Evolutionary conservation across 2,888 invertebrate species (phyloP).

Genomic region (Geophilus truncorum): DNA sequence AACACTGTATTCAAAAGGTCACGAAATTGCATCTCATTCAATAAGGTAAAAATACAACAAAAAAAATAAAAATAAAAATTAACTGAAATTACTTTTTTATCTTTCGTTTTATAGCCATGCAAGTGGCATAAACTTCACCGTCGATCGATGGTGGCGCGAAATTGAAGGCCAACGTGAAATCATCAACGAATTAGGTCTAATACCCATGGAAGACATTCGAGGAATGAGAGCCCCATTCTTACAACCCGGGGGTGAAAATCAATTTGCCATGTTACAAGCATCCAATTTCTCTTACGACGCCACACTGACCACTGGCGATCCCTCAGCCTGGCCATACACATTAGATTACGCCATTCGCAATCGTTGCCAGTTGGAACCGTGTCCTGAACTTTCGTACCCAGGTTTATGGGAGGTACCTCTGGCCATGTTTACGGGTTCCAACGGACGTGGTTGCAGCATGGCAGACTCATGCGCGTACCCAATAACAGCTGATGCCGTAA

Average conservation of each 20-base stretch:
- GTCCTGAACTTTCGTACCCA: constrained; percentile 87
- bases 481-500: constrained; percentile 77
- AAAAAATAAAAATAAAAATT: background rate
- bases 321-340: constrained; percentile 96
- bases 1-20: constrained; percentile 87
- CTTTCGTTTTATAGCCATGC: constrained; percentile 25
- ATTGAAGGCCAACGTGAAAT: constrained; percentile 41
- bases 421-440: constrained; percentile 96
- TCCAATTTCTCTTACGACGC: constrained; percentile 94
- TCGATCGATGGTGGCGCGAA: constrained; percentile 41
- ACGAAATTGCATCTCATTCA: constrained; percentile 96
- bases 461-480: constrained; percentile 92
- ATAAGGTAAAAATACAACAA: constrained; percentile 53
- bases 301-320: constrained; percentile 90
- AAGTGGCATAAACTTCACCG: constrained; percentile 5
- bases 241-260: constrained; percentile 86
- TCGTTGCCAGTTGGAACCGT: constrained; percentile 93
- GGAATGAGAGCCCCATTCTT: constrained; percentile 95
- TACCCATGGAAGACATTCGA: constrained; percentile 71
- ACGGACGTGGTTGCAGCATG: constrained; percentile 91
- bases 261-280: constrained; percentile 95
- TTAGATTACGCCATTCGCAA: constrained; percentile 91
- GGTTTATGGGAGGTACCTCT: constrained; percentile 92
- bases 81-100: too few species aligned
- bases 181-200: constrained; percentile 39